phyloP scores from a whole-genome alignment of 2,113 vertebrate genomes.

The Cryptotis parvus region DNA sequence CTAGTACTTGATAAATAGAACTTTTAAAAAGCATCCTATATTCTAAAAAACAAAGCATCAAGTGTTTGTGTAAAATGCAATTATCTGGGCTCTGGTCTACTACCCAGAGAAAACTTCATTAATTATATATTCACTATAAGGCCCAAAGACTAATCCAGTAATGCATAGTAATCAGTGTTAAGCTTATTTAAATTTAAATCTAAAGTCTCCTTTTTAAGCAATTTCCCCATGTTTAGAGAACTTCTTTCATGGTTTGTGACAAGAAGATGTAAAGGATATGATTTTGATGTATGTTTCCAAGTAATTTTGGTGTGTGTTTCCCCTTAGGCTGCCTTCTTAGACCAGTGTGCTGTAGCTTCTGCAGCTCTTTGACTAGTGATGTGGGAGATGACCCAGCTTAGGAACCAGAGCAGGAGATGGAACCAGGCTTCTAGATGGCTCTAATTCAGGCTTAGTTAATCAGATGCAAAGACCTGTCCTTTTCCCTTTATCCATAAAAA shows the following conservation, averaged over 20 bases:
- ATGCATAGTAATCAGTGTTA: background rate
- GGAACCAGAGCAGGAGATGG: no score
- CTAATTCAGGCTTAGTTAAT: fast-evolving
- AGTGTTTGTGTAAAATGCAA: conserved; percentile 37
- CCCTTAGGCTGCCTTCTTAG: background rate
- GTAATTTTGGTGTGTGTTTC: conserved; percentile 23
- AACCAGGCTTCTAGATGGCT: background rate
- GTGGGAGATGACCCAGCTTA: background rate
- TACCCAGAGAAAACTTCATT: conserved; percentile 43
- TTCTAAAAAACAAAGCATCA: conserved; percentile 6
- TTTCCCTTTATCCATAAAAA: background rate
- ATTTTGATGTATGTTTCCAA: background rate
- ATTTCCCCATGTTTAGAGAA: conserved; percentile 29
- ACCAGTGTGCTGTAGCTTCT: background rate
- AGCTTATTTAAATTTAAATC: background rate
- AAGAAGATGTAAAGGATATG: background rate
- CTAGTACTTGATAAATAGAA: background rate
- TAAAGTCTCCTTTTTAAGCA: background rate
- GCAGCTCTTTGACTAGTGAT: background rate
- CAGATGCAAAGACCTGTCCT: background rate
- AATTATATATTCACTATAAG: conserved; percentile 50
- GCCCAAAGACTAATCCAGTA: background rate
- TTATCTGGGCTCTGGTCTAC: conserved; percentile 20
- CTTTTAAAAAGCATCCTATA: background rate
- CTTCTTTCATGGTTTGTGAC: conserved; percentile 35